phyloP scores from a whole-genome alignment of 1,140 invertebrate species.

The Monomorium pharaonis region DNA sequence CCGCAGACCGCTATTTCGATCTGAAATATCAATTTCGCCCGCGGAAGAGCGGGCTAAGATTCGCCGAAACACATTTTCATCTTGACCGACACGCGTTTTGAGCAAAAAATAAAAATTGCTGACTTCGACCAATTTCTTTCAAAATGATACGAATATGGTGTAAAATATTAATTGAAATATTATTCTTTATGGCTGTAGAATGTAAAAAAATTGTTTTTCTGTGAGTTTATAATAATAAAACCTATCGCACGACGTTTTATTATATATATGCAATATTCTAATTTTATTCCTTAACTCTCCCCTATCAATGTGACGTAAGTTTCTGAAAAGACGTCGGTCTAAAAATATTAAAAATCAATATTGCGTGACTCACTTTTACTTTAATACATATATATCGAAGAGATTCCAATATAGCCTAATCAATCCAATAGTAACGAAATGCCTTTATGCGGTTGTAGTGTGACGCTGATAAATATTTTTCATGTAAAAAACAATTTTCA shows the following conservation, averaged over 20 bases:
- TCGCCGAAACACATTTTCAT: not conserved
- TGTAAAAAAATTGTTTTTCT: not conserved
- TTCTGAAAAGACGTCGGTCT: constrained; percentile 6
- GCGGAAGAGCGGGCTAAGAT: not conserved
- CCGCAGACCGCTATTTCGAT: constrained; percentile 30
- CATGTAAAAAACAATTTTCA: not conserved
- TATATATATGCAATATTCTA: not conserved
- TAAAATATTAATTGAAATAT: not conserved
- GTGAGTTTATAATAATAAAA: not conserved
- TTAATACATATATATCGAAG: not conserved
- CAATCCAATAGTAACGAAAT: not conserved
- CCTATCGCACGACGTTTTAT: not conserved
- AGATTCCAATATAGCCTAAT: not conserved
- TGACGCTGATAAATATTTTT: not conserved
- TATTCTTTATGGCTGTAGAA: not conserved
- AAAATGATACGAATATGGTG: not conserved
- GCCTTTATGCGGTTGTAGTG: not conserved
- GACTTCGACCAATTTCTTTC: not conserved
- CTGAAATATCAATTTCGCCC: constrained; percentile 26
- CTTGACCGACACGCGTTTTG: not conserved
- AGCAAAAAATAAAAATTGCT: not conserved
- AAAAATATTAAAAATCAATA: constrained; percentile 6
- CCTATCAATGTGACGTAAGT: constrained; percentile 7
- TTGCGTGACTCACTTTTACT: not conserved
- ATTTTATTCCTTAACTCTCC: constrained; percentile 2